Evolutionary conservation across 2,113 vertebrate species (phyloP).

Genomic region (Indicator maculatus): DNA sequence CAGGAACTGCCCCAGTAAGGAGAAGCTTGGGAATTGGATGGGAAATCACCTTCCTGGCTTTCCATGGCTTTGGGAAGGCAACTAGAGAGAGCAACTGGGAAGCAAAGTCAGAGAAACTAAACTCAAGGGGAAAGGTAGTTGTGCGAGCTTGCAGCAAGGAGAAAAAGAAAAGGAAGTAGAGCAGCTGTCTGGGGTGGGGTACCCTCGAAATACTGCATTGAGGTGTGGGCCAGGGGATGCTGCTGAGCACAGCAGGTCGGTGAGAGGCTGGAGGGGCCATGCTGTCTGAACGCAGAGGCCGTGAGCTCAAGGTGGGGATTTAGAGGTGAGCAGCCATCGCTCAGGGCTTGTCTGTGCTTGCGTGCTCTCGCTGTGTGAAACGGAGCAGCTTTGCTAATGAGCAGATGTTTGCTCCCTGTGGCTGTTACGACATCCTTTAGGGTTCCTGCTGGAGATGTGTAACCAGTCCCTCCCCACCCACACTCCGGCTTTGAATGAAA

Average conservation of each 20-base stretch:
- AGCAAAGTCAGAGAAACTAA: background rate
- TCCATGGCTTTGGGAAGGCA: background rate
- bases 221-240: background rate
- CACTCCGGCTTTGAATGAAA: background rate
- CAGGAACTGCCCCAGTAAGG: background rate
- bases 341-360: constrained; percentile 25
- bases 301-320: background rate
- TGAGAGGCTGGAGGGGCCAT: background rate
- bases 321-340: background rate
- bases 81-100: background rate
- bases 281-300: accelerated
- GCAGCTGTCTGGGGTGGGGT: background rate
- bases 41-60: background rate
- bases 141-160: background rate
- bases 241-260: background rate
- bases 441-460: background rate
- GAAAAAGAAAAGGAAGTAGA: background rate
- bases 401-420: constrained; percentile 40
- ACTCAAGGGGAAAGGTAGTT: background rate
- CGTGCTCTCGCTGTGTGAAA: background rate
- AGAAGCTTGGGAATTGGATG: background rate
- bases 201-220: accelerated
- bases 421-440: constrained; percentile 15
- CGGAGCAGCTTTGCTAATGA: background rate
- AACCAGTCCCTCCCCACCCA: constrained; percentile 24